A percentile compares a stretch with the other conserved stretches of the same genome.
Conservation (phyloP, 2,113 vertebrate genomes). For the Pantherophis guttatus region DNA sequence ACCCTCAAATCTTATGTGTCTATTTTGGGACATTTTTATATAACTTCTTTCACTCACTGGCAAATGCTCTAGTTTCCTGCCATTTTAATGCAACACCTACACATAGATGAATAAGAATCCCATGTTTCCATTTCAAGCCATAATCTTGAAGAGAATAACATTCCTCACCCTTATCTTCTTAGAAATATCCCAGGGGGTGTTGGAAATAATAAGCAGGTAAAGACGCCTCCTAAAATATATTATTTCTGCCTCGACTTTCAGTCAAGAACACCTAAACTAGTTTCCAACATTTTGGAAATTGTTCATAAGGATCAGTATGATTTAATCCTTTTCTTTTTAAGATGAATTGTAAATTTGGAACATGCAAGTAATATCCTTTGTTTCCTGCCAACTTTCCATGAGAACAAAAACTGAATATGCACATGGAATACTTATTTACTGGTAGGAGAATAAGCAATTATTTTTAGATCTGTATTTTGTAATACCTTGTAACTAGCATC, state of each 20-base stretch:
- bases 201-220: background rate
- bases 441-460: conserved; percentile 60
- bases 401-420: conserved; percentile 13
- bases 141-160: background rate
- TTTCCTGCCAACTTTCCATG: background rate
- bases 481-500: conserved; percentile 51
- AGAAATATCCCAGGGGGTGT: background rate
- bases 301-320: too few species aligned
- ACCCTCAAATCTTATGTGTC: background rate
- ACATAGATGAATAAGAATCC: background rate
- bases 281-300: background rate
- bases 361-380: conserved; percentile 14
- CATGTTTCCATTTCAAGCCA: background rate
- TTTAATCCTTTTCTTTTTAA: accelerated
- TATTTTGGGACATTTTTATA: background rate
- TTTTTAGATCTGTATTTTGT: conserved; percentile 60
- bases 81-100: background rate
- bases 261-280: background rate
- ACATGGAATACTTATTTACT: conserved; percentile 27
- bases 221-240: background rate
- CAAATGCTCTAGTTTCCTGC: background rate
- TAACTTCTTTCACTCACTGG: background rate
- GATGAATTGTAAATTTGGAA: too few species aligned
- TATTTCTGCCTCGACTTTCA: background rate
- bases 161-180: background rate